Conservation (phyloP, 1,140 invertebrate genomes). For the Drosophila mojavensis region DNA sequence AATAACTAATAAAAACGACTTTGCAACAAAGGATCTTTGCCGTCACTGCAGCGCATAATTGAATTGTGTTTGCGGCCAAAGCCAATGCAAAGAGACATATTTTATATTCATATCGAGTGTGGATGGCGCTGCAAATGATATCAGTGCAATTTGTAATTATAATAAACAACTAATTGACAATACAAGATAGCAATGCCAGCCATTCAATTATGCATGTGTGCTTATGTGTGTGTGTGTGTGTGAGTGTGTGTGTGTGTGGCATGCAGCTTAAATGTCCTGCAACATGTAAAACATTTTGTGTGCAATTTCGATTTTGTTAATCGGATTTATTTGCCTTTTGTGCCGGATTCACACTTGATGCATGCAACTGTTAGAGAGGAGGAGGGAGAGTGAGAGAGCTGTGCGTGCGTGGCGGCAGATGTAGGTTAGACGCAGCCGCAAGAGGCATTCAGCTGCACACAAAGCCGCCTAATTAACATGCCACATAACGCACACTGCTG, state of each 20-base stretch:
- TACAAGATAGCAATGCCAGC: neutral
- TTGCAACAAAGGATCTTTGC: no score
- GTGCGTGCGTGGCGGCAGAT: neutral
- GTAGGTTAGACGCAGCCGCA: neutral
- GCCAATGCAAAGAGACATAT: neutral
- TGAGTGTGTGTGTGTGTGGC: neutral
- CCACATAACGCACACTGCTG: conserved; percentile 32
- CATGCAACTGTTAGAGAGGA: conserved; percentile 38
- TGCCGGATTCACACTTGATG: conserved; percentile 58
- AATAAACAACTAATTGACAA: neutral
- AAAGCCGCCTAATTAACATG: conserved; percentile 75
- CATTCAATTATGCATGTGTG: neutral
- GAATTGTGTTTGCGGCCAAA: neutral
- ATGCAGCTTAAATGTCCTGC: conserved; percentile 15
- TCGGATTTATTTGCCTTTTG: conserved; percentile 70
- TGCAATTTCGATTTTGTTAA: conserved; percentile 64
- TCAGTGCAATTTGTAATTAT: conserved; percentile 8
- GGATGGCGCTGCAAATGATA: neutral
- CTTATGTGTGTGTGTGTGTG: neutral
- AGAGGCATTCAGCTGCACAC: conserved; percentile 52
- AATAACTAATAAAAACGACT: no score
- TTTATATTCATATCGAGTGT: neutral
- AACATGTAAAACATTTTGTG: conserved; percentile 53
- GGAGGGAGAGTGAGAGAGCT: neutral
- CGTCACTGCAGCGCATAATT: neutral